Percentiles rank a stretch among this genome's conserved stretches.
phyloP scores from a whole-genome alignment of 1,140 invertebrate genomes.

The Drosophila aff. region DNA sequence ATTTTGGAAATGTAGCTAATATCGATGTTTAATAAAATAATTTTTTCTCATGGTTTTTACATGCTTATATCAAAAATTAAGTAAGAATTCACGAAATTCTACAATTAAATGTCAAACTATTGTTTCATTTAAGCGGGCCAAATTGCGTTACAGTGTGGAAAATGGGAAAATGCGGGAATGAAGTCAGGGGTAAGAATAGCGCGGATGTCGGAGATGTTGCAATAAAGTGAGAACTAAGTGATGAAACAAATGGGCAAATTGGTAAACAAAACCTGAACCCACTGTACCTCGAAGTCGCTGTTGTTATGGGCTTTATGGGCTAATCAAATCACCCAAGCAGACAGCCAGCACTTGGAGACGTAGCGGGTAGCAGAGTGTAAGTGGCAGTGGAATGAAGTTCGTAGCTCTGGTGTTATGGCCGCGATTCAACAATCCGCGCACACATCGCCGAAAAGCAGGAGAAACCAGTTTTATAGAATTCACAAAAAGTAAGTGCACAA shows the following conservation, averaged over 20 bases:
- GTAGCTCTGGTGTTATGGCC: slow-evolving; percentile 32
- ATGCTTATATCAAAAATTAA: too few species aligned
- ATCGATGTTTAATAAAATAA: not conserved
- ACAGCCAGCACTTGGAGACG: slow-evolving; percentile 18
- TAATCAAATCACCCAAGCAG: slow-evolving; percentile 53
- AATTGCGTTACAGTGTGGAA: slow-evolving; percentile 27
- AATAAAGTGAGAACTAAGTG: slow-evolving; percentile 33
- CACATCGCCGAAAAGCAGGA: slow-evolving; percentile 34
- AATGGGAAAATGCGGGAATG: slow-evolving; percentile 24
- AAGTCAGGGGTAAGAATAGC: slow-evolving; percentile 5
- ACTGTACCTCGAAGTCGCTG: slow-evolving; percentile 34
- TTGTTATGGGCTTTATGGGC: slow-evolving; percentile 39
- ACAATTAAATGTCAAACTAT: slow-evolving; percentile 5
- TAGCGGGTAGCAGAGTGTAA: slow-evolving; percentile 1
- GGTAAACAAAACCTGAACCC: slow-evolving; percentile 36
- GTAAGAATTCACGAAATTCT: not conserved
- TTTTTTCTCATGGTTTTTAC: not conserved
- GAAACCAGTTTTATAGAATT: slow-evolving; percentile 66
- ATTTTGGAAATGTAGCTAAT: too few species aligned
- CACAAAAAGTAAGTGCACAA: slow-evolving; percentile 62
- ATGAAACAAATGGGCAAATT: slow-evolving; percentile 44
- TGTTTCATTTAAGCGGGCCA: not conserved
- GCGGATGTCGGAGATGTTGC: slow-evolving; percentile 15
- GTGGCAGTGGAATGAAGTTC: slow-evolving; percentile 25
- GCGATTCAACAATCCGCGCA: slow-evolving; percentile 38